These are phyloP conservation scores for Tholera decimalis DNA, from an alignment of 2,888 invertebrate genomes.

Conservation along the genomic window DNA sequence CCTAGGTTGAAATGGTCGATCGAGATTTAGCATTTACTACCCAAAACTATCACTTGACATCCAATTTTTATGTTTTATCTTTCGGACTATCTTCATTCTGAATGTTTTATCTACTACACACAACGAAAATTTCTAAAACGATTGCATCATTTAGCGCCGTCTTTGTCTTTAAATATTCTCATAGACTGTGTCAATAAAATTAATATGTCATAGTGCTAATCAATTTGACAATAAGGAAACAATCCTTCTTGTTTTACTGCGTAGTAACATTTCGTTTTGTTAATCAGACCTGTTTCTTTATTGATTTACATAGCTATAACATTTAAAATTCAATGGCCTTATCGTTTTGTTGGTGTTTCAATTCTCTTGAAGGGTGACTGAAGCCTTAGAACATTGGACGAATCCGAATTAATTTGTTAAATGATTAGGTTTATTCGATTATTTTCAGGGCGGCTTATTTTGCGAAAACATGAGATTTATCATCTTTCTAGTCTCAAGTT, in stretches of 20 bases:
- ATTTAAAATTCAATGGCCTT: conserved; percentile 56
- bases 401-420: neutral
- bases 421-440: neutral
- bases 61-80: neutral
- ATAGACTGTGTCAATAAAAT: conserved; percentile 36
- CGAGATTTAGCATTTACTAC: neutral
- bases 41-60: neutral
- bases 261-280: conserved; percentile 61
- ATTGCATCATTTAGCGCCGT: conserved; percentile 19
- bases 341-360: conserved; percentile 19
- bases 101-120: neutral
- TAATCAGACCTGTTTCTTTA: conserved; percentile 57
- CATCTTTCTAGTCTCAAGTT: no score
- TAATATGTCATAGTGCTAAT: conserved; percentile 50
- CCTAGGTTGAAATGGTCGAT: neutral
- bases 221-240: conserved; percentile 60
- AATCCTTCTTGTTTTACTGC: conserved; percentile 49
- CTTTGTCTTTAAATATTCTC: conserved; percentile 21
- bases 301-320: conserved; percentile 49
- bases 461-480: neutral
- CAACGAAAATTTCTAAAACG: conserved; percentile 1
- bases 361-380: conserved; percentile 40
- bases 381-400: neutral
- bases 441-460: neutral
- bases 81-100: neutral